Conservation (phyloP, 2,797 vertebrate species). For the Setipinna tenuifilis region DNA sequence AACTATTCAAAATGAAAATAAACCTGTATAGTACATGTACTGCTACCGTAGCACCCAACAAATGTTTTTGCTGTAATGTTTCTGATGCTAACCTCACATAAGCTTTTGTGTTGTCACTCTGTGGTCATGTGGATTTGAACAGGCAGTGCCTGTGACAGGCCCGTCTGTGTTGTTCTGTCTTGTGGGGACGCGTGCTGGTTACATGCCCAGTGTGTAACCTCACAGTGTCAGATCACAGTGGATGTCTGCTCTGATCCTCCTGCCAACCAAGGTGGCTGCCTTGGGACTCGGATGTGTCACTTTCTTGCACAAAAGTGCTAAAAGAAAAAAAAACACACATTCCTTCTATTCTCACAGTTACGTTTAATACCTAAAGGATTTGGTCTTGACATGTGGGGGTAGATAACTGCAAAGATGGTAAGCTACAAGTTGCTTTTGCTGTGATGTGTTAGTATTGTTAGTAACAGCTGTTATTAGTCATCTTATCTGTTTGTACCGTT, state of each 20-base stretch:
- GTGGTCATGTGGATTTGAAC: background rate
- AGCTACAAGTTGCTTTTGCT: background rate
- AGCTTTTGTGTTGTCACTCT: background rate
- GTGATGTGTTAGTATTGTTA: too few relatives aligned
- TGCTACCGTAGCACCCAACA: background rate
- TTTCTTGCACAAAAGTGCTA: background rate
- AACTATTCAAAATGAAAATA: too few relatives aligned
- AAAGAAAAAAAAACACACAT: background rate
- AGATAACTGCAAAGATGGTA: background rate
- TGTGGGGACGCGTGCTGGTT: slow-evolving; percentile 3
- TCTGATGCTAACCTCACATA: background rate
- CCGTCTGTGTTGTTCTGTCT: background rate
- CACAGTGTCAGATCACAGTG: slow-evolving; percentile 8
- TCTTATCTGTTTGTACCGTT: background rate
- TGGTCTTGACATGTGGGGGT: background rate
- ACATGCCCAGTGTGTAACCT: slow-evolving; percentile 23
- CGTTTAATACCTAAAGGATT: background rate
- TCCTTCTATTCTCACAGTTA: background rate
- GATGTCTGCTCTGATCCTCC: slow-evolving; percentile 16
- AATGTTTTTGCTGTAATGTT: background rate
- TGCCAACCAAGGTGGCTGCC: slow-evolving; percentile 18
- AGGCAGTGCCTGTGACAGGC: slow-evolving; percentile 3
- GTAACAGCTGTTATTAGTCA: too few relatives aligned
- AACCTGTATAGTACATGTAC: too few relatives aligned
- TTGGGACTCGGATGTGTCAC: slow-evolving; percentile 8